Base-by-base conservation (phyloP, 2,888 invertebrate genomes). In the Diarsia brunnea region DNA sequence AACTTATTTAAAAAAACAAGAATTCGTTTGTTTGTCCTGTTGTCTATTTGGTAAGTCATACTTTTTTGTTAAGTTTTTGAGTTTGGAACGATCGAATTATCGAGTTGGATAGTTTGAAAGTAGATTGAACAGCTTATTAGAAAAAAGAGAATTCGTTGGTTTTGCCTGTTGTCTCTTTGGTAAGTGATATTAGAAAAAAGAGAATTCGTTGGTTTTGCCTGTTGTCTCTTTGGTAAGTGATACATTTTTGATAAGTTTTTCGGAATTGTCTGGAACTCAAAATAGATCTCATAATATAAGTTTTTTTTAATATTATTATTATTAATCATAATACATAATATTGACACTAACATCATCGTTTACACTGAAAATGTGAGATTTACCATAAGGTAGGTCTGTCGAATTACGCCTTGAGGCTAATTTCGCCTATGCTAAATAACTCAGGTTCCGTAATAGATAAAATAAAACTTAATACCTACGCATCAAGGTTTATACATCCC, bases 1-100 rank as follows among this genome's bases (percentile, higher is more conserved):
- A 21, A 27, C 16, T 21, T 12, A 11, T 12, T 31, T 63, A 31
- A 45, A 8, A 1, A 31, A 47, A 49, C 2, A 31, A 31, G 12
- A 2, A 49, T 49, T 77, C n/a, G 19, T 58, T 76, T 72, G 69
- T 68, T 68, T 21, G 3, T 67, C 47, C 47, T 51, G 0, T 38
- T 38, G 24, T 24, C 38, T 47, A 24, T 4, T 72, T 66, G 78
- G 78, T 78, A 67, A 78, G 78, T 80, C 10, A 63, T 64, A 7
- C 31, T 12, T n/a, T 55, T 16, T 47, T 38, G 8, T 8, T 31
- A 31, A 31, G 31, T n/a, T 31, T 31, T 75, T 78, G 24, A 69
- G 60, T 78, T 72, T 66, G 24, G 75, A 78, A 78, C 21, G n/a
- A 45, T 53, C 24, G 24, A 53, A 58, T 14, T 3, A 51, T 45